Evolutionary conservation across 2,888 invertebrate species (phyloP).

Genomic region (Pachycephus smyrnensis): DNA sequence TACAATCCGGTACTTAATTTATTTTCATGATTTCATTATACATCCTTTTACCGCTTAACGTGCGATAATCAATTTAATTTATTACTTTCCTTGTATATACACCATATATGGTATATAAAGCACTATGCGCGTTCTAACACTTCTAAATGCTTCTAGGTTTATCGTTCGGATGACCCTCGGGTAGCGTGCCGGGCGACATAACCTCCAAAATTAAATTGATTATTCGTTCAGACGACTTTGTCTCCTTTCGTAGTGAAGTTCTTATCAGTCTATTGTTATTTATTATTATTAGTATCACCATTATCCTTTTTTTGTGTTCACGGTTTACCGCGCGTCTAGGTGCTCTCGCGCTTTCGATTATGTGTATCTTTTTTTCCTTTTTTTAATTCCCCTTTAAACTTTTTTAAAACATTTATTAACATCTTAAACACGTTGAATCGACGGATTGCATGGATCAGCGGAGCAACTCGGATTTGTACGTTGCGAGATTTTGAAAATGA

Average conservation of each 20-base stretch:
- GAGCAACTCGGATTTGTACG: background rate
- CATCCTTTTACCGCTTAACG: slow-evolving; percentile 10
- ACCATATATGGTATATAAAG: background rate
- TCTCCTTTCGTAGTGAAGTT: background rate
- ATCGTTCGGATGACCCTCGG: background rate
- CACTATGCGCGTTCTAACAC: background rate
- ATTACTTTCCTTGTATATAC: background rate
- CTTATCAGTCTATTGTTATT: background rate
- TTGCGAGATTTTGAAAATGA: background rate
- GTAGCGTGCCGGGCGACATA: background rate
- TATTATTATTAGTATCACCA: background rate
- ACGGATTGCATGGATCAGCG: background rate
- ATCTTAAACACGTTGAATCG: background rate
- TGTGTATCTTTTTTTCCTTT: background rate
- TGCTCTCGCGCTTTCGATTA: background rate
- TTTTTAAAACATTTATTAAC: background rate
- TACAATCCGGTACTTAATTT: slow-evolving; percentile 63
- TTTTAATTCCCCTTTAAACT: background rate
- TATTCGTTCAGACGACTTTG: background rate
- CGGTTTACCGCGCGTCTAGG: background rate
- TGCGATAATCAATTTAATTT: slow-evolving; percentile 56
- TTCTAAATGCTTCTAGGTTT: background rate
- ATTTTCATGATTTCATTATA: slow-evolving; percentile 54
- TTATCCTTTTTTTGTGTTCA: background rate
- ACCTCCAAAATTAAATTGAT: slow-evolving; percentile 1